A percentile compares a stretch with the other conserved stretches of the same genome.
Conservation (phyloP, 1,140 invertebrate species). For the Sinella curviseta region DNA sequence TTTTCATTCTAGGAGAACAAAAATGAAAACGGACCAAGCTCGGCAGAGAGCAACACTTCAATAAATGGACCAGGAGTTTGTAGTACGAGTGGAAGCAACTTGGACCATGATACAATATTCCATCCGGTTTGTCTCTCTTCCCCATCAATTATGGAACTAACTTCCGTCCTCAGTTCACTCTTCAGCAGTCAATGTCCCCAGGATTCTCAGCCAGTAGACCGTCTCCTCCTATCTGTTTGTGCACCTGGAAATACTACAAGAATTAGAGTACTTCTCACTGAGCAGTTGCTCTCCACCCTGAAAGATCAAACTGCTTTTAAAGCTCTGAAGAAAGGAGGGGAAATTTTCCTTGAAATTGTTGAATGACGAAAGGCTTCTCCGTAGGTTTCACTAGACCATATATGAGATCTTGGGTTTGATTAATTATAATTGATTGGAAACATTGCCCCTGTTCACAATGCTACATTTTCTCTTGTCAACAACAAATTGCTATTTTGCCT, state of each 20-base stretch:
- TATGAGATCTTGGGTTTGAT: too few relatives aligned
- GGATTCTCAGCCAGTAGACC: constrained; percentile 39
- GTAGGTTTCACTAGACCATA: not conserved
- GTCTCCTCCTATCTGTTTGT: constrained; percentile 44
- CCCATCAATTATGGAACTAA: constrained; percentile 45
- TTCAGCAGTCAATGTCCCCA: constrained; percentile 37
- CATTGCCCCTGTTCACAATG: too few relatives aligned
- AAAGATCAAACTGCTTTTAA: constrained; percentile 49
- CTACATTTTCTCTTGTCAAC: too few relatives aligned
- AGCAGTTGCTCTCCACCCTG: constrained; percentile 48
- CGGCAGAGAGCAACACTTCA: not conserved
- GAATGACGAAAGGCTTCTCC: constrained; percentile 35
- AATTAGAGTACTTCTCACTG: constrained; percentile 44
- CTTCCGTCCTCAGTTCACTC: constrained; percentile 41
- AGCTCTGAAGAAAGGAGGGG: constrained; percentile 39
- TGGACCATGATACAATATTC: constrained; percentile 33
- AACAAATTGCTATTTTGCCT: too few relatives aligned
- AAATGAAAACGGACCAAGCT: constrained; percentile 10
- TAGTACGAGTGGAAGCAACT: constrained; percentile 5
- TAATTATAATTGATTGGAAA: too few relatives aligned
- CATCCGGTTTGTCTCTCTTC: constrained; percentile 47
- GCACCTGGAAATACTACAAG: constrained; percentile 36
- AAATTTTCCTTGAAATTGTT: constrained; percentile 44
- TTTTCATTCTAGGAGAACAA: not conserved
- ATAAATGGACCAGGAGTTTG: constrained; percentile 21